Evolutionary conservation across 2,113 vertebrate species (phyloP).

Genomic region (Drymodes brunneopygia): DNA sequence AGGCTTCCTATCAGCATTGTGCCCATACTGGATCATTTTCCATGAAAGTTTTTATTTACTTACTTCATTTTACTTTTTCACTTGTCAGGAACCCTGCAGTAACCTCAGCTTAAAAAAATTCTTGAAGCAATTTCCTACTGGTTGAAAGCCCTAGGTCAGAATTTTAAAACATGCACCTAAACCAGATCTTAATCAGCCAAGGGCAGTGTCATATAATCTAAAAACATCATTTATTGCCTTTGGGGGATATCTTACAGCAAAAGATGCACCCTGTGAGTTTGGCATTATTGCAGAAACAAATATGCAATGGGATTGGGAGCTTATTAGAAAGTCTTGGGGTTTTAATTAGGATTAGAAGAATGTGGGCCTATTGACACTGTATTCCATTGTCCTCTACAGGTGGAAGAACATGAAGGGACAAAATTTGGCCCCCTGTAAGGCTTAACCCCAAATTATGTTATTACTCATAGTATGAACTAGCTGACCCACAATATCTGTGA

Average conservation of each 20-base stretch:
- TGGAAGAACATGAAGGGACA: not conserved
- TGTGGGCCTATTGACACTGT: not conserved
- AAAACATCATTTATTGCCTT: not conserved
- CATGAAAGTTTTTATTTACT: not conserved
- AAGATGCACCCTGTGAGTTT: not conserved
- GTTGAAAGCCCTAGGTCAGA: not conserved
- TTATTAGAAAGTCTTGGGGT: not conserved
- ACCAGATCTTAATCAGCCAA: not conserved
- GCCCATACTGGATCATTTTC: not conserved
- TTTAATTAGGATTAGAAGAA: not conserved
- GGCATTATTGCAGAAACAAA: not conserved
- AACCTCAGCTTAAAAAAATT: not conserved
- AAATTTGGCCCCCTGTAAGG: not conserved
- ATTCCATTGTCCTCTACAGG: not conserved
- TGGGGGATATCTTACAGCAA: not conserved
- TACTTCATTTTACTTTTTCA: not conserved
- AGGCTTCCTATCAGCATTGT: not conserved
- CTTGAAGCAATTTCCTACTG: not conserved
- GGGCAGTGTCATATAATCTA: not conserved
- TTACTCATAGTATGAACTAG: not conserved
- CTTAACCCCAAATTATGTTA: not conserved
- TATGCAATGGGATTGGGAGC: not conserved
- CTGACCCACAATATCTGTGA: not conserved
- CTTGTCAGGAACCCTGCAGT: not conserved
- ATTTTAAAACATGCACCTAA: not conserved